phyloP scores from a whole-genome alignment of 2,113 vertebrate genomes.

The Melanerpes aurifrons region DNA sequence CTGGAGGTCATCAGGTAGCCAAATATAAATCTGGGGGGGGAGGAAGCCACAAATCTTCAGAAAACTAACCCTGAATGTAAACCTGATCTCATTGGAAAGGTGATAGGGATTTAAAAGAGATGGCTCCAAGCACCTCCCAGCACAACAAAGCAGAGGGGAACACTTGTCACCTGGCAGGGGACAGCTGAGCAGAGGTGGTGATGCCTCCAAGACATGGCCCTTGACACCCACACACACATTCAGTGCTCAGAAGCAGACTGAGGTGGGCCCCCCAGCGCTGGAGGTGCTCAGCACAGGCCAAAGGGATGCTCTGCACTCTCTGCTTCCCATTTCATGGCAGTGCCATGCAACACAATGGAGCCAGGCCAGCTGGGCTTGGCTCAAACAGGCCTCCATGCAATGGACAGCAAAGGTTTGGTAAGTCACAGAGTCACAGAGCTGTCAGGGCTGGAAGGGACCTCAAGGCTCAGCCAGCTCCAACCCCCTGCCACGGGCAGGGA shows the following conservation, averaged over 20 bases:
- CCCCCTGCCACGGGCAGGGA: too few species aligned
- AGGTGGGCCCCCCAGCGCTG: neutral
- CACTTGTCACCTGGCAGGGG: conserved; percentile 9
- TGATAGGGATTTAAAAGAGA: conserved; percentile 15
- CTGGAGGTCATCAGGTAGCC: neutral
- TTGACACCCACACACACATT: neutral
- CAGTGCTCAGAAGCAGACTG: neutral
- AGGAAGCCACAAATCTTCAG: neutral
- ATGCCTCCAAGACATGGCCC: neutral
- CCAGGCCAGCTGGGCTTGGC: neutral
- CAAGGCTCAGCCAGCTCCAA: too few species aligned
- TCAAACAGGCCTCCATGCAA: neutral
- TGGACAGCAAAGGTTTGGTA: neutral
- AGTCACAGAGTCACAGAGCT: neutral
- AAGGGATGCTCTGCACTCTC: neutral
- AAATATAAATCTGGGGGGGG: conserved; percentile 51
- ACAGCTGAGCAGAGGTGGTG: conserved; percentile 33
- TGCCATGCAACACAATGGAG: rapidly evolving
- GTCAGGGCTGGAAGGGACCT: too few species aligned
- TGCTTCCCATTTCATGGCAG: neutral
- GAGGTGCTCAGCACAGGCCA: neutral
- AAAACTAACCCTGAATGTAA: conserved; percentile 62
- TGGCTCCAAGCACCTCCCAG: conserved; percentile 53
- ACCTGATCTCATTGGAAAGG: conserved; percentile 30
- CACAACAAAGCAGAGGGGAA: neutral